phyloP scores from a whole-genome alignment of 2,888 invertebrate genomes.

The Entomobrya proxima region DNA sequence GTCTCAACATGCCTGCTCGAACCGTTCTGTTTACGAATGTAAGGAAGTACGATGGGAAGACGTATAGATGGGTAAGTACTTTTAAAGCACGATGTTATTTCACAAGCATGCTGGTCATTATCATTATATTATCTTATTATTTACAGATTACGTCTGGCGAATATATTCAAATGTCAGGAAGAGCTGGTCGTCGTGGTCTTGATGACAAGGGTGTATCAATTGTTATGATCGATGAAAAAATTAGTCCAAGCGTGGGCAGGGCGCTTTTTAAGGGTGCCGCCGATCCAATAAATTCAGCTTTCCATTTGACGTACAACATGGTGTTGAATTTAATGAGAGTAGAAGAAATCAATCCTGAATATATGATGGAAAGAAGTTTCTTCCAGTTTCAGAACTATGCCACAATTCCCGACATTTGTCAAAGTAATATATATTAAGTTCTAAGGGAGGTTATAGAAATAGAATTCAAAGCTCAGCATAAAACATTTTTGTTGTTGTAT shows the following conservation, averaged over 20 bases:
- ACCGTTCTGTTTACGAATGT: conserved; percentile 98
- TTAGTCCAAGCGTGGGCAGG: conserved; percentile 81
- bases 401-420: conserved; percentile 91
- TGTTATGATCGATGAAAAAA: conserved; percentile 98
- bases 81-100: too few relatives aligned
- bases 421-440: conserved; percentile 80
- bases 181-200: conserved; percentile 96
- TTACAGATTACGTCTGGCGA: conserved; percentile 93
- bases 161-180: conserved; percentile 99
- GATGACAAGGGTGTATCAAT: conserved; percentile 99
- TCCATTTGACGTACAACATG: conserved; percentile 99
- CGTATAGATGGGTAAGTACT: conserved; percentile 88
- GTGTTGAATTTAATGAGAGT: conserved; percentile 96
- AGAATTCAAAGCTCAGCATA: conserved; percentile 76
- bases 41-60: conserved; percentile 97
- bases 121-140: conserved; percentile 7
- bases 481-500: conserved; percentile 79
- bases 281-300: conserved; percentile 98
- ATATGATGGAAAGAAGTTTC: conserved; percentile 98
- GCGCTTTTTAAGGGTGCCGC: conserved; percentile 86
- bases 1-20: conserved; percentile 99
- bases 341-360: conserved; percentile 99
- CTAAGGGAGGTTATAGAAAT: conserved; percentile 67
- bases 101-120: too few relatives aligned
- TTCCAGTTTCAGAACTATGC: conserved; percentile 99